Percentiles rank a stretch among this genome's conserved stretches.
These are phyloP conservation scores for Magallana gigas DNA, from an alignment of 1,140 invertebrate genomes.

Conservation along the genomic window DNA sequence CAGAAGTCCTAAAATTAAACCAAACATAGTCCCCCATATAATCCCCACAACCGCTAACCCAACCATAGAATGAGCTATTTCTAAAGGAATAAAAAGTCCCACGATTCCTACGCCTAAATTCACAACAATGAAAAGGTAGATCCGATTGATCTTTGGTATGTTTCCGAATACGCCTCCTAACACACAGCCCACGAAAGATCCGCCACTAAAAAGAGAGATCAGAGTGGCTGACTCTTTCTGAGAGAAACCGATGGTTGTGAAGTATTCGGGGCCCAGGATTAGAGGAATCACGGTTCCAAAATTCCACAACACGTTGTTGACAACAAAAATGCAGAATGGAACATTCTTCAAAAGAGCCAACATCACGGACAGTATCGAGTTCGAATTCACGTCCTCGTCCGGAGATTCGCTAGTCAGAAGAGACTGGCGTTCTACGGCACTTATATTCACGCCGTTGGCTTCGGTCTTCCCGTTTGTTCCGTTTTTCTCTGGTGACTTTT, in stretches of 20 bases:
- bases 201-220: slow-evolving; percentile 63
- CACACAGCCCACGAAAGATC: slow-evolving; percentile 67
- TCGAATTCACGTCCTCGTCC: not conserved
- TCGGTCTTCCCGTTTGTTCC: not conserved
- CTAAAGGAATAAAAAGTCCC: slow-evolving; percentile 54
- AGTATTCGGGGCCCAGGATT: slow-evolving; percentile 68
- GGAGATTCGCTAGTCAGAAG: not conserved
- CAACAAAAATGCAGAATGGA: slow-evolving; percentile 70
- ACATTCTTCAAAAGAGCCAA: slow-evolving; percentile 51
- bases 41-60: slow-evolving; percentile 49
- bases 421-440: not conserved
- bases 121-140: slow-evolving; percentile 62
- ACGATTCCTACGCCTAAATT: slow-evolving; percentile 65
- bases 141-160: slow-evolving; percentile 59
- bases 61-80: slow-evolving; percentile 51
- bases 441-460: slow-evolving; percentile 34
- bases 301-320: slow-evolving; percentile 75
- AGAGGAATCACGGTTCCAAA: slow-evolving; percentile 62
- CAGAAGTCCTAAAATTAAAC: slow-evolving; percentile 70
- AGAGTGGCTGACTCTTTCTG: slow-evolving; percentile 62
- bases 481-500: not conserved
- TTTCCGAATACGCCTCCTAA: slow-evolving; percentile 70
- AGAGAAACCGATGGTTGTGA: slow-evolving; percentile 57
- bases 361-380: not conserved
- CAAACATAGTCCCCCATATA: slow-evolving; percentile 67